Evolutionary conservation across 2,113 vertebrate species (phyloP).

Genomic region (Osmerus eperlanus): DNA sequence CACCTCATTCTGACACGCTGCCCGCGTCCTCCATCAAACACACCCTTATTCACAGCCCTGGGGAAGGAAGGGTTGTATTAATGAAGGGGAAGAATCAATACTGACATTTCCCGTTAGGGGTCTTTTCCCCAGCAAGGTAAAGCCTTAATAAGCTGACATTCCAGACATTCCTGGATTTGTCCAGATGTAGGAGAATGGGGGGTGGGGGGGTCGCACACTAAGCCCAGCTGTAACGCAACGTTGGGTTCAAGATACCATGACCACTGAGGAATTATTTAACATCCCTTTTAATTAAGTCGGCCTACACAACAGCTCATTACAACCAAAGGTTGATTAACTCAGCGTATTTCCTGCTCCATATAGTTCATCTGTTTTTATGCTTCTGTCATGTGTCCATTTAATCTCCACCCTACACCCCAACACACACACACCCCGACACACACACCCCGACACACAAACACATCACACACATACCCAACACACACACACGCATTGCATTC

Average conservation of each 20-base stretch:
- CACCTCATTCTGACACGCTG: slow-evolving; percentile 41
- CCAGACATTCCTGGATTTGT: slow-evolving; percentile 31
- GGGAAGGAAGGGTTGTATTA: slow-evolving; percentile 27
- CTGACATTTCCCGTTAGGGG: slow-evolving; percentile 22
- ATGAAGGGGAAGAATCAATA: slow-evolving; percentile 26
- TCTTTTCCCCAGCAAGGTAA: neutral
- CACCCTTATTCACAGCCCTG: slow-evolving; percentile 40
- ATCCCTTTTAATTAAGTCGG: slow-evolving; percentile 70
- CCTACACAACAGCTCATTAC: slow-evolving; percentile 53
- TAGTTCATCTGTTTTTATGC: slow-evolving; percentile 37
- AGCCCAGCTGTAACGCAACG: slow-evolving; percentile 38
- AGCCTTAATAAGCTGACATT: slow-evolving; percentile 22
- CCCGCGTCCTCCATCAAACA: slow-evolving; percentile 47
- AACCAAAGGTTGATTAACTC: slow-evolving; percentile 57
- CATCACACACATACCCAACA: neutral
- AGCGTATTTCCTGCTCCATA: slow-evolving; percentile 38
- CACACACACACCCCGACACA: slow-evolving; percentile 20
- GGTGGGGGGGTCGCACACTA: slow-evolving; percentile 40
- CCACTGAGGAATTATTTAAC: slow-evolving; percentile 63
- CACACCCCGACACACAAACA: slow-evolving; percentile 3
- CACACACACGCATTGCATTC: slow-evolving; percentile 30
- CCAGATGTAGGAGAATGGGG: slow-evolving; percentile 49
- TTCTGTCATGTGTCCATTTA: slow-evolving; percentile 19
- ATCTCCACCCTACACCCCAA: slow-evolving; percentile 19
- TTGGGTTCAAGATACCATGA: slow-evolving; percentile 38